A percentile compares a stretch with the other conserved stretches of the same genome.
Evolutionary conservation across 1,140 invertebrate genomes (phyloP).

Genomic region (Copidosoma floridanum): DNA sequence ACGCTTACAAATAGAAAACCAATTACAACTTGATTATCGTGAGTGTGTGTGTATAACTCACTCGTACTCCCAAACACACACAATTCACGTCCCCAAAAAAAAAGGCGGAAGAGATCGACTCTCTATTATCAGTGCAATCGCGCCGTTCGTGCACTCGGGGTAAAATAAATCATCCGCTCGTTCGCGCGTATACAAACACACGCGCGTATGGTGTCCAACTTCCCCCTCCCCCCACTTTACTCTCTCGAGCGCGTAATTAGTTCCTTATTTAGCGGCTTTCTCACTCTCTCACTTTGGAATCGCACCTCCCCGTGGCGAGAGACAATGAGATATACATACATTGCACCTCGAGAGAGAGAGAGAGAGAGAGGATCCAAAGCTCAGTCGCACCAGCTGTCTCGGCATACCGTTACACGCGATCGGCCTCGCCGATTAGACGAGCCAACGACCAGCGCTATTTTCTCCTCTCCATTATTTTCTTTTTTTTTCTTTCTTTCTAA

Average conservation of each 20-base stretch:
- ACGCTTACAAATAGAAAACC: too few relatives aligned
- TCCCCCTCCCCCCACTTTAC: neutral
- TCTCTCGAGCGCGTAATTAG: constrained; percentile 8
- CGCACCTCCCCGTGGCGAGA: neutral
- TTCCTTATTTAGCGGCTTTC: constrained; percentile 13
- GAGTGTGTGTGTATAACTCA: too few relatives aligned
- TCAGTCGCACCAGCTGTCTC: too few relatives aligned
- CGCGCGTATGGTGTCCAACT: too few relatives aligned
- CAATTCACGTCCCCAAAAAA: too few relatives aligned
- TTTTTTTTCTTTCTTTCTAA: neutral
- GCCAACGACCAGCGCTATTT: too few relatives aligned
- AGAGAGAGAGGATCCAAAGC: too few relatives aligned
- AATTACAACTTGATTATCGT: too few relatives aligned
- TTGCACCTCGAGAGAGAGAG: neutral
- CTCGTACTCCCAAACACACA: too few relatives aligned
- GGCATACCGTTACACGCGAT: constrained; percentile 10
- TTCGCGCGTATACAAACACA: neutral
- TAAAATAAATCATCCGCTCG: constrained; percentile 4
- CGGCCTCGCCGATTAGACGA: constrained; percentile 6
- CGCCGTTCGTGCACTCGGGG: neutral
- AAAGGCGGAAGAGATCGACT: too few relatives aligned
- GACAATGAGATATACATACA: constrained; percentile 23
- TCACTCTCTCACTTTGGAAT: too few relatives aligned
- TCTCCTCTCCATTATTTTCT: too few relatives aligned
- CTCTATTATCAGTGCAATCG: neutral